phyloP scores from a whole-genome alignment of 2,888 invertebrate genomes.

The Ochlodes sylvanus region DNA sequence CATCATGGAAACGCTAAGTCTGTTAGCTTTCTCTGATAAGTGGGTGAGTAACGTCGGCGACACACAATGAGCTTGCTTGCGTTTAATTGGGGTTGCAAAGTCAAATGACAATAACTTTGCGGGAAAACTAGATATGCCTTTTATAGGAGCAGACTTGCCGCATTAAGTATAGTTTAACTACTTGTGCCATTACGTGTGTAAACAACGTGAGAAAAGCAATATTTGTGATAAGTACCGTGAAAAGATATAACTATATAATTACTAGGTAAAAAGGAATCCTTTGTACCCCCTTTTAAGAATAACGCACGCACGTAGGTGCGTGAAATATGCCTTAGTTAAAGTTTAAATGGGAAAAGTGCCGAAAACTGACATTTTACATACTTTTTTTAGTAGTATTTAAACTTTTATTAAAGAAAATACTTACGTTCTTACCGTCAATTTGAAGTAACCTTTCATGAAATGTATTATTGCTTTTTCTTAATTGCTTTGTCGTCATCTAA shows the following conservation, averaged over 20 bases:
- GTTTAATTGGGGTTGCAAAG: conserved; percentile 36
- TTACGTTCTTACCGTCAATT: too few relatives aligned
- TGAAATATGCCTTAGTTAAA: too few relatives aligned
- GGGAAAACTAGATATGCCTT: conserved; percentile 35
- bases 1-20: conserved; percentile 13
- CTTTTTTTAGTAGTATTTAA: too few relatives aligned
- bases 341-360: too few relatives aligned
- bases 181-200: not conserved
- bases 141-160: conserved; percentile 12
- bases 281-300: too few relatives aligned
- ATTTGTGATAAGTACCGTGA: not conserved
- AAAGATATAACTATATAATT: not conserved
- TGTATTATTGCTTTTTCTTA: too few relatives aligned
- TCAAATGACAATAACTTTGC: conserved; percentile 35
- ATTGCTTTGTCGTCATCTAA: too few relatives aligned
- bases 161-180: not conserved
- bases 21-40: conserved; percentile 25
- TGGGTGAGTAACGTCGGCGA: conserved; percentile 22
- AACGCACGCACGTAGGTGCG: too few relatives aligned
- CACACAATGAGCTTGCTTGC: conserved; percentile 26
- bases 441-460: too few relatives aligned
- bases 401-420: too few relatives aligned
- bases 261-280: too few relatives aligned
- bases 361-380: too few relatives aligned
- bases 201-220: not conserved